Percentiles rank a stretch among this genome's conserved stretches.
phyloP scores from a whole-genome alignment of 2,888 invertebrate genomes.

The Agonopterix alstromeriana region DNA sequence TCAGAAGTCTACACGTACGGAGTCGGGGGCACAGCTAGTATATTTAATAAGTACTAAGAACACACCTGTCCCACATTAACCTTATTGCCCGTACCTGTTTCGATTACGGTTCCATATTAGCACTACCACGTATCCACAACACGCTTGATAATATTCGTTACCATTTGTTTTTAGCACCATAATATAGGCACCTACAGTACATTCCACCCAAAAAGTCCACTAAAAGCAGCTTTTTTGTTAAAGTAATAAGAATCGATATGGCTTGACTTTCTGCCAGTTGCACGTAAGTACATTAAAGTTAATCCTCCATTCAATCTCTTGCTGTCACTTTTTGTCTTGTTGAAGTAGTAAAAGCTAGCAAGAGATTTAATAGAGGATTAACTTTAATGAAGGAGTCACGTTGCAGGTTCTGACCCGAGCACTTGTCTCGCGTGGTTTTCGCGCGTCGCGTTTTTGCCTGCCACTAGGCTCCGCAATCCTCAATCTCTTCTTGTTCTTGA shows the following conservation, averaged over 20 bases:
- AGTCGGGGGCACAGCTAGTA: not conserved
- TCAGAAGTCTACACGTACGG: not conserved
- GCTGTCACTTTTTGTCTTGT: no score
- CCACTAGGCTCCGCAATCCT: no score
- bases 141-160: conserved; percentile 4
- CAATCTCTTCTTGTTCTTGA: no score
- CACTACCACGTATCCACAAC: not conserved
- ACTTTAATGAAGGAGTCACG: no score
- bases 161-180: conserved; percentile 4
- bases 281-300: no score
- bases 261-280: no score
- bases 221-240: not conserved
- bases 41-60: not conserved
- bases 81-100: not conserved
- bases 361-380: no score
- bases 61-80: not conserved
- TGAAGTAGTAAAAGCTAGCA: no score
- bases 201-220: not conserved
- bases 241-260: not conserved
- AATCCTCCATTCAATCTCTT: no score
- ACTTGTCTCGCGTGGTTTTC: no score
- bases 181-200: not conserved
- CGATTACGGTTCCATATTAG: not conserved
- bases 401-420: no score
- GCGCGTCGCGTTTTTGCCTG: no score